Evolutionary conservation across 1,140 invertebrate species (phyloP).

Genomic region (Anadara kagoshimensis): DNA sequence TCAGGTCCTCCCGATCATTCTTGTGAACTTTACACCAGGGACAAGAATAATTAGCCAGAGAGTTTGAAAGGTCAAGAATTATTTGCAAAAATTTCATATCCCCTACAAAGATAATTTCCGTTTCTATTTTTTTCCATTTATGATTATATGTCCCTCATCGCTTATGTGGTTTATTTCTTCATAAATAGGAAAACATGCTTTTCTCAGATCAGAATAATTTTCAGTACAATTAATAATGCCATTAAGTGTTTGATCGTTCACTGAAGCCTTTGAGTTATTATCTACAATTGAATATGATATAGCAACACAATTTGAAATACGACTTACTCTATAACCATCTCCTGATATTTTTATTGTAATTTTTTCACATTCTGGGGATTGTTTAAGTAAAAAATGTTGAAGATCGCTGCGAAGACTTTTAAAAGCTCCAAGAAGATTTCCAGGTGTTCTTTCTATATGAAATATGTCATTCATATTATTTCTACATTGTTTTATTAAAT

Average conservation of each 20-base stretch:
- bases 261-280: neutral
- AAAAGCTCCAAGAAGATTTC: no score
- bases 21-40: conserved; percentile 7
- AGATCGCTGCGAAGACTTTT: no score
- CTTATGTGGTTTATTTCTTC: neutral
- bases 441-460: neutral
- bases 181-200: neutral
- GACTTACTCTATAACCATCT: neutral
- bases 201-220: no score
- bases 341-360: neutral
- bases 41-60: no score
- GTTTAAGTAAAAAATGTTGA: no score
- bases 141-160: neutral
- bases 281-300: neutral
- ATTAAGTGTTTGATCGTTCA: neutral
- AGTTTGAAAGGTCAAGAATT: neutral
- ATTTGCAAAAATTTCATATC: conserved; percentile 22
- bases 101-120: conserved; percentile 3
- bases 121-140: neutral
- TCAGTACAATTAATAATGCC: neutral
- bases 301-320: neutral
- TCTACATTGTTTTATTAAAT: conserved; percentile 1
- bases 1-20: neutral
- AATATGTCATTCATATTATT: neutral
- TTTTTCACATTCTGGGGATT: no score